Base-by-base conservation (phyloP, 2,888 invertebrate genomes). In the Pristionchus mayeri region DNA sequence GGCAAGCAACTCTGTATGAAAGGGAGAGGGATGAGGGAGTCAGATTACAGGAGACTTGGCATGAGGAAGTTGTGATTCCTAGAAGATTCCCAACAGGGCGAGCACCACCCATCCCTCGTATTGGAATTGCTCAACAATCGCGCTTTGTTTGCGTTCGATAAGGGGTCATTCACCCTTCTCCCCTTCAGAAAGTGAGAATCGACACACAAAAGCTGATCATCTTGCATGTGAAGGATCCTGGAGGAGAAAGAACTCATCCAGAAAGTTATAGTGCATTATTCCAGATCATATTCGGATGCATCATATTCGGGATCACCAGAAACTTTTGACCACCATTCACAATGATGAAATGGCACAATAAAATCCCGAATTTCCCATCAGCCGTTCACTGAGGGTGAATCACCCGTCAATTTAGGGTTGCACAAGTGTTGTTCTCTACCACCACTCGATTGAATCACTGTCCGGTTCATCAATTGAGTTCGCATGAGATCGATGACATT, bases 1-100 rank as follows among this genome's bases (percentile, higher is more conserved):
- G 76, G 76, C 76, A 76, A 76, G 76, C 76, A 76, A 76, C 76
- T 27, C 34, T 76, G 27, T 76, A 76, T 48, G 76, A 48, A 44
- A 71, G 27, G 48, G 48, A 67, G 48, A 75, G 37, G 30, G 13
- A 27, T 18, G 16, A 16, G 48, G 30, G 67, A 67, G 67, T 67
- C 67, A 67, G 67, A 67, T 67, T 67, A 37, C 67, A 67, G 30
- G 21, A 21, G 67, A 7, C 6, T 40, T 21, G 37, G 67, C 67
- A 67, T 67, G 67, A 67, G 67, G 37, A 67, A 34, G 67, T 67
- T 67, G 21, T 54, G 54, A 54, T 54, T 6, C 6, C 13, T 44
- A 13, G n/a, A 13, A 44, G 44, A 44, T 13, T 44, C 44, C 7
- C 44, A 44, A 44, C 6, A 44, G 44, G 44, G 27, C 27, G 27